phyloP scores from a whole-genome alignment of 2,888 invertebrate species.

The Synergus umbraculus region DNA sequence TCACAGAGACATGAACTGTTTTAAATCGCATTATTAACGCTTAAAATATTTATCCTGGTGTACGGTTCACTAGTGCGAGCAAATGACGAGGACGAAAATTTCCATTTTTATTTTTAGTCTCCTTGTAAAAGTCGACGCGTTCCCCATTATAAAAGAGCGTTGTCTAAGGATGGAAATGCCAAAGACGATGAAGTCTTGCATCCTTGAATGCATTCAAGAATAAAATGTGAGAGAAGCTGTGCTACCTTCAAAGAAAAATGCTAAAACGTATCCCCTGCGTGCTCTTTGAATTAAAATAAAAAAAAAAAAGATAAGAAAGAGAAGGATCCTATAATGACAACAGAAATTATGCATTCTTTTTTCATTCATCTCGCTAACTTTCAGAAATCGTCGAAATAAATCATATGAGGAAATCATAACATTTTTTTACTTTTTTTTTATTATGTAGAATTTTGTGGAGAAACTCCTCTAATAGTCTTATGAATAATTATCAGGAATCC shows the following conservation, averaged over 20 bases:
- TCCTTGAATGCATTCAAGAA: conserved; percentile 34
- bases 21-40: conserved; percentile 22
- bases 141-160: conserved; percentile 23
- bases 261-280: conserved; percentile 13
- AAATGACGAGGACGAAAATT: background rate
- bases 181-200: conserved; percentile 26
- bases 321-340: background rate
- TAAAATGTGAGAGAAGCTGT: conserved; percentile 11
- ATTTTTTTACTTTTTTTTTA: background rate
- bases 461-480: too few species aligned
- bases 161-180: conserved; percentile 12
- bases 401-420: background rate
- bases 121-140: background rate
- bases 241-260: conserved; percentile 16
- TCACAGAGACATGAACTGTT: too few species aligned
- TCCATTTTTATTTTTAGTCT: conserved; percentile 6
- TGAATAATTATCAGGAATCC: too few species aligned
- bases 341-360: background rate
- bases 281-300: conserved; percentile 11
- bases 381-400: background rate
- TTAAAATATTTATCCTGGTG: conserved; percentile 17
- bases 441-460: too few species aligned
- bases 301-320: background rate
- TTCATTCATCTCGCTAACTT: background rate
- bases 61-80: background rate